Conservation (phyloP, 2,797 vertebrate genomes). For the Heteromormyrus szaboi region DNA sequence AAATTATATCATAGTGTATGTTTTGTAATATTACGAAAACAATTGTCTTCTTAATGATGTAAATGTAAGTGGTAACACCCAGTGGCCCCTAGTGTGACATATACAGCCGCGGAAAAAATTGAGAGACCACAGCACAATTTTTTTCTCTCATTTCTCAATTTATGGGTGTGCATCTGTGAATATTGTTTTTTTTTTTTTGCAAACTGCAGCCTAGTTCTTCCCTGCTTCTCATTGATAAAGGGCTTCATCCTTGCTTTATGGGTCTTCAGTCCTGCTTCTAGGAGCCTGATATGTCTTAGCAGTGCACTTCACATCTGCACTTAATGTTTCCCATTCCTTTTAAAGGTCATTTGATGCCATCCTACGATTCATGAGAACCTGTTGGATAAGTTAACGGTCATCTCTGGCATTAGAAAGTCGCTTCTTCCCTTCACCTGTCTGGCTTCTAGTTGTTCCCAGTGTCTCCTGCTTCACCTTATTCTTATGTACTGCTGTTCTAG, state of each 20-base stretch:
- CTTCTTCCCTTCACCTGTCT: not conserved
- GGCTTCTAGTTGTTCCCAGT: not conserved
- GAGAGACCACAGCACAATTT: not conserved
- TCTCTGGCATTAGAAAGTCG: not conserved
- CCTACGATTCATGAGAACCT: not conserved
- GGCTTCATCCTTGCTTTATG: not conserved
- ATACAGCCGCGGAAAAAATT: not conserved
- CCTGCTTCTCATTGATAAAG: not conserved
- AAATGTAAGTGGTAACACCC: not conserved
- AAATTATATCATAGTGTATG: not conserved
- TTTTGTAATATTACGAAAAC: not conserved
- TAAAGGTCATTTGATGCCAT: not conserved
- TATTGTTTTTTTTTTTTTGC: not conserved
- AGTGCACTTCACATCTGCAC: not conserved
- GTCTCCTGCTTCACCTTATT: not conserved
- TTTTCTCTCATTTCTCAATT: not conserved
- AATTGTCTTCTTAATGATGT: not conserved
- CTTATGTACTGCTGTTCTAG: not conserved
- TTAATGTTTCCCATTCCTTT: not conserved
- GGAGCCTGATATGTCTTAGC: not conserved
- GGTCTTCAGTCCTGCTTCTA: not conserved
- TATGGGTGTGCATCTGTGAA: not conserved
- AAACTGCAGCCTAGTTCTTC: not conserved
- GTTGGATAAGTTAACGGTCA: too few relatives aligned
- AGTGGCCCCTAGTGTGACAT: not conserved